Evolutionary conservation across 2,797 vertebrate genomes (phyloP), one percentile per base, ranked within the genome.

Genomic region (Neopelma chrysocephalum): DNA sequence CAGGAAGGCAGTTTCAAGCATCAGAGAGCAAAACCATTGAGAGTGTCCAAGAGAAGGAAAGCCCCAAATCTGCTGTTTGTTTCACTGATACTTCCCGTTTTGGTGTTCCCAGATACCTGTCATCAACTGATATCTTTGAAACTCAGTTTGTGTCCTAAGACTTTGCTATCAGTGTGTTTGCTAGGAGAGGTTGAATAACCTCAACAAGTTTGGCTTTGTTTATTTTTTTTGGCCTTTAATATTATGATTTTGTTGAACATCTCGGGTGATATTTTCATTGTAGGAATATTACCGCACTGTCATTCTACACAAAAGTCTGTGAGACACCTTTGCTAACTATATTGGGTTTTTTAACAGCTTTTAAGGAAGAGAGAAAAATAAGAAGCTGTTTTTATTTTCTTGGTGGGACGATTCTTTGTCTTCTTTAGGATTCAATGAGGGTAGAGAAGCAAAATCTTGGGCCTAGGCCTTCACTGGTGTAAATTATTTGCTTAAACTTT

Each of bases 121-220:
- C 65, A 60, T n/a, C 11, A 42, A 4, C 15, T 75, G 58, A 62
- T 26, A 38, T 43, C 48, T 89, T 60, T 40, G n/a, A 90, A 90
- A 75, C 25, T 80, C 53, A 31, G 4, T 86, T 87, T 83, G 16
- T 56, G 50, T 88, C 42, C 51, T 78, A 26, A 71, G 56, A 87
- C 62, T 77, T 89, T 82, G 36, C 32, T 77, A 48, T 77, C 27
- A 80, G 5, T 45, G 26, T 53, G 12, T 40, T 54, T 86, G 4
- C 31, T 85, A 57, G 70, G 5, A 40, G 25, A 42, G 34, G 48
- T 51, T 45, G 45, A 90, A 76, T 48, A 93, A 26, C 77, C 31
- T 96, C 50, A 47, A 29, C 32, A 89, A 75, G 27, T 92, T 79
- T 91, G 75, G 45, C 77, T 95, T 77, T 83, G n/a, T 76, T 51